A percentile compares a stretch with the other conserved stretches of the same genome.
Conservation (phyloP, 2,888 invertebrate species). For the Ischnus inquisitorius region DNA sequence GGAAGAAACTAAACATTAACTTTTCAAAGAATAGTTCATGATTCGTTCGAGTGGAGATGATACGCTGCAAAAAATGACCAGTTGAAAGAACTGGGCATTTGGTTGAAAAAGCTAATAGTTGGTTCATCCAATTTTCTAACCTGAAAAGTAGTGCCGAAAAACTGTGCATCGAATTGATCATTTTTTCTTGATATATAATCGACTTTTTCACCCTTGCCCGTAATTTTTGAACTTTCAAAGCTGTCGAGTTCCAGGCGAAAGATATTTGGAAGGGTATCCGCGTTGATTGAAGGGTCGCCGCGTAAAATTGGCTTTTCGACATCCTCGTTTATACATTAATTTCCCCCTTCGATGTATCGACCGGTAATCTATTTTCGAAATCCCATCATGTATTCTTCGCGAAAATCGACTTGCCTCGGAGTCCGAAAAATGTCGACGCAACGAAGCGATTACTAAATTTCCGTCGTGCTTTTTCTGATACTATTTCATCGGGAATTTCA, state of each 20-base stretch:
- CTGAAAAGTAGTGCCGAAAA: too few species aligned
- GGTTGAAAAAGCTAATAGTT: too few species aligned
- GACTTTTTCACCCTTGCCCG: not conserved
- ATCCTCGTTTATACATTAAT: constrained; percentile 42
- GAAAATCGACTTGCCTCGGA: not conserved
- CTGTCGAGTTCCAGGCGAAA: not conserved
- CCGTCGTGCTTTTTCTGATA: not conserved
- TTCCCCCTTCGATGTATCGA: constrained; percentile 41
- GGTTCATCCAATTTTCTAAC: too few species aligned
- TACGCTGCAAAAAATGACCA: too few species aligned
- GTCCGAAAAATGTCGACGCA: not conserved
- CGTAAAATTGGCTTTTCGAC: constrained; percentile 42
- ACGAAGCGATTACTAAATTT: not conserved
- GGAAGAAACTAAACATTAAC: too few species aligned
- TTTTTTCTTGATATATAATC: too few species aligned
- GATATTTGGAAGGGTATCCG: not conserved
- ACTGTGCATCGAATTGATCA: too few species aligned
- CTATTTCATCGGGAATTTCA: not conserved
- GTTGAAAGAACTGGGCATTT: too few species aligned
- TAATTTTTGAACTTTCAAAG: not conserved
- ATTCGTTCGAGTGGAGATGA: too few species aligned
- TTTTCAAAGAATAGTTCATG: too few species aligned
- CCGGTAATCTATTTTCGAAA: constrained; percentile 48
- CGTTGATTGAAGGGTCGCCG: constrained; percentile 56
- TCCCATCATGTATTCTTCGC: not conserved